phyloP scores from a whole-genome alignment of 2,888 invertebrate genomes.

The Furcula furcula region DNA sequence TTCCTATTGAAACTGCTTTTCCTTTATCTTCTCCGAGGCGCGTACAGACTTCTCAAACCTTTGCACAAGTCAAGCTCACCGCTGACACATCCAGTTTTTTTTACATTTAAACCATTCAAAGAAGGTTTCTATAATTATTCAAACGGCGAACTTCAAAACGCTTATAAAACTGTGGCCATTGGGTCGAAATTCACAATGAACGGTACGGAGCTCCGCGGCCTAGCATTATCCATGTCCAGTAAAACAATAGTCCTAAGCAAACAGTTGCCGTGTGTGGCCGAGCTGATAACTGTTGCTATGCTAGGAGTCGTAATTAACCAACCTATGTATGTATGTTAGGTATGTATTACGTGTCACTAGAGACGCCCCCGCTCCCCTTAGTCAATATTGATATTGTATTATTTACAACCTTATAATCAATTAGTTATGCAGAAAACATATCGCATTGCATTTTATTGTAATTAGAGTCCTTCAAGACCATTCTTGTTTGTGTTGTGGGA shows the following conservation, averaged over 20 bases:
- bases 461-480: too few relatives aligned
- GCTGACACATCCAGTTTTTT: too few relatives aligned
- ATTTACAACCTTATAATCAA: not conserved
- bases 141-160: too few relatives aligned
- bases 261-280: conserved; percentile 64
- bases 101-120: too few relatives aligned
- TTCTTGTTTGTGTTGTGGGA: too few relatives aligned
- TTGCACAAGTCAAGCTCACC: too few relatives aligned
- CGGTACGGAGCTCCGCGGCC: conserved; percentile 46
- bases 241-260: conserved; percentile 75
- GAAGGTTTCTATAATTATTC: too few relatives aligned
- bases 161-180: conserved; percentile 22
- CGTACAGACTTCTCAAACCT: too few relatives aligned
- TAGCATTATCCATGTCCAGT: conserved; percentile 67
- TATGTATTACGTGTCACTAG: conserved; percentile 13
- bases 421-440: not conserved
- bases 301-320: conserved; percentile 62
- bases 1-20: too few relatives aligned
- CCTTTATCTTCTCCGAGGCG: too few relatives aligned
- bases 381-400: not conserved
- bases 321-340: conserved; percentile 23
- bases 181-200: conserved; percentile 60
- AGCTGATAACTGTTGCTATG: conserved; percentile 66
- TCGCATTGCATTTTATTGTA: too few relatives aligned
- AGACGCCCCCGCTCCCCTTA: conserved; percentile 2